These are phyloP conservation scores for Eristalis intricaria DNA, from an alignment of 2,888 invertebrate species.

Conservation along the genomic window DNA sequence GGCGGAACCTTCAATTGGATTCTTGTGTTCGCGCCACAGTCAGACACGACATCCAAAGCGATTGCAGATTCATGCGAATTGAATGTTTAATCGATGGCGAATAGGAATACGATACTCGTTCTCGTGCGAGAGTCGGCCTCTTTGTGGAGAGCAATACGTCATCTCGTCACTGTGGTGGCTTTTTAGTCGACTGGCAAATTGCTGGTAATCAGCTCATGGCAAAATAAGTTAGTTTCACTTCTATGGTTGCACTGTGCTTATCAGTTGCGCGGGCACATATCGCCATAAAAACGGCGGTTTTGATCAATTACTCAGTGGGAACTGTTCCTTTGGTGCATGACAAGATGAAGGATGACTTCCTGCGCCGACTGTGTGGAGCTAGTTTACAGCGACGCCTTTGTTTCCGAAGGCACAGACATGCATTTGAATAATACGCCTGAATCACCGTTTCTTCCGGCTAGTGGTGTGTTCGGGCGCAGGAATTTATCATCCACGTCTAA, in stretches of 20 bases:
- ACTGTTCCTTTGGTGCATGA: background rate
- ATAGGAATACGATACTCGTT: constrained; percentile 20
- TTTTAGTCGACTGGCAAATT: constrained; percentile 39
- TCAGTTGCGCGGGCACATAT: background rate
- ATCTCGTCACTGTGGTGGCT: constrained; percentile 42
- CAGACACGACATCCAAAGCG: constrained; percentile 6
- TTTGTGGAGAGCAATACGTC: background rate
- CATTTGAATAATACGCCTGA: background rate
- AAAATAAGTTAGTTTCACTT: background rate
- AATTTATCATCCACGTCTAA: background rate
- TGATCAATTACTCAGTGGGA: background rate
- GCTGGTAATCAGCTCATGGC: constrained; percentile 46
- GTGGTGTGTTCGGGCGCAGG: background rate
- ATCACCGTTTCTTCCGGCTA: background rate
- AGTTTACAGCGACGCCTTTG: background rate
- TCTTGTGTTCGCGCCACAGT: constrained; percentile 25
- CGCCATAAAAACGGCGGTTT: background rate
- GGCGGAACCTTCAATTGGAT: constrained; percentile 22
- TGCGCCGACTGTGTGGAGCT: background rate
- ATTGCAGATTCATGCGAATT: constrained; percentile 35
- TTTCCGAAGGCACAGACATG: background rate
- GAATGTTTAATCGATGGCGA: constrained; percentile 30
- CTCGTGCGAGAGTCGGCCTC: background rate
- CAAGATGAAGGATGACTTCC: background rate
- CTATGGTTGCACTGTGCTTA: background rate